phyloP scores from a whole-genome alignment of 2,888 invertebrate genomes.

The Campoletis raptor region DNA sequence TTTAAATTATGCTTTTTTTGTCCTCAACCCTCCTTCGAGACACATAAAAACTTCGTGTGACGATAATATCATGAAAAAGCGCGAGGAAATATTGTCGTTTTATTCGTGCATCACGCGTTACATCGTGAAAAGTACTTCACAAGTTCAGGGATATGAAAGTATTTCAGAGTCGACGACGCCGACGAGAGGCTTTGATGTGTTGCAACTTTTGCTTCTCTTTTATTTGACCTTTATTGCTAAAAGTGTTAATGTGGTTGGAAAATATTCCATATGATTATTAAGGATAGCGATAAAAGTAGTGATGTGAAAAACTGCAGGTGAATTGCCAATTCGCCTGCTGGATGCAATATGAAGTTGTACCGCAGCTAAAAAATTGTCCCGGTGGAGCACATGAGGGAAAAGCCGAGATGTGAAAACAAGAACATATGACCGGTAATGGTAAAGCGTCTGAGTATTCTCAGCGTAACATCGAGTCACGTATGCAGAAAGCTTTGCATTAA shows the following conservation, averaged over 20 bases:
- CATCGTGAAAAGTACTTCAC: conserved; percentile 10
- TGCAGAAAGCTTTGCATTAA: conserved; percentile 21
- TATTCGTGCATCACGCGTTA: conserved; percentile 2
- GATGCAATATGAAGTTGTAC: background rate
- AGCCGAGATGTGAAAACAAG: background rate
- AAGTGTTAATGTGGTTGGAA: background rate
- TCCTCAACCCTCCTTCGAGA: background rate
- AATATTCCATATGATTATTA: background rate
- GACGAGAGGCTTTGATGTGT: background rate
- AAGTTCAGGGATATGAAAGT: conserved; percentile 4
- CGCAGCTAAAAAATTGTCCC: background rate
- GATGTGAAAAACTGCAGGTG: background rate
- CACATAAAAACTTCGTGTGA: conserved; percentile 5
- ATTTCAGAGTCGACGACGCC: background rate
- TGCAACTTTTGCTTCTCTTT: background rate
- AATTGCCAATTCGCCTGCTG: background rate
- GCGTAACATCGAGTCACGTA: conserved; percentile 1
- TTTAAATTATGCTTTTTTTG: background rate
- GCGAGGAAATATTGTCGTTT: conserved; percentile 6
- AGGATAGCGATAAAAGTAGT: background rate
- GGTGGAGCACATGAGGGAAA: background rate
- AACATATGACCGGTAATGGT: background rate
- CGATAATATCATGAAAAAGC: conserved; percentile 12
- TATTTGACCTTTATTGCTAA: background rate
- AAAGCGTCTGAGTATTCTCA: background rate